These are phyloP conservation scores for Meganola albula DNA, from an alignment of 2,888 invertebrate species.

Conservation along the genomic window DNA sequence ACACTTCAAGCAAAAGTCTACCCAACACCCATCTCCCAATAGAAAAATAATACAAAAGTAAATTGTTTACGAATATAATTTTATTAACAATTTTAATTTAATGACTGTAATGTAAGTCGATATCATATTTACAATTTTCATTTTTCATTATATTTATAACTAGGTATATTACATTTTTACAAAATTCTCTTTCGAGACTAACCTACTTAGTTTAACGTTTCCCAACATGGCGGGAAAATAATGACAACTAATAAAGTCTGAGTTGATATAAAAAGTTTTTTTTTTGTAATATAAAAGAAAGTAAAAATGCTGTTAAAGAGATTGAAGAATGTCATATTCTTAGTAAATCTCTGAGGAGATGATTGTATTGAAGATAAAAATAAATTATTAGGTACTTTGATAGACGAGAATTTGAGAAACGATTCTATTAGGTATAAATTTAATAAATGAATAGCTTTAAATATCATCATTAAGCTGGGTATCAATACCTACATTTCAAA, in stretches of 20 bases:
- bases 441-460: no score
- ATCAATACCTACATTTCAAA: no score
- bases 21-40: no score
- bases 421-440: no score
- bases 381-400: no score
- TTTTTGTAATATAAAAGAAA: constrained; percentile 10
- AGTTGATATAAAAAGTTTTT: constrained; percentile 16
- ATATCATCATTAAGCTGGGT: no score
- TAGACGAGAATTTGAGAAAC: no score
- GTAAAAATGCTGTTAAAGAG: constrained; percentile 23
- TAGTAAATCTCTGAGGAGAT: no score
- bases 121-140: constrained; percentile 73
- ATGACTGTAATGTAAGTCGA: constrained; percentile 76
- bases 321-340: no score
- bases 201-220: constrained; percentile 26
- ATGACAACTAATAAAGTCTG: constrained; percentile 23
- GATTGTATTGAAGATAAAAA: no score
- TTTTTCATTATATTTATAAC: constrained; percentile 38
- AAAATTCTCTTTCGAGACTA: constrained; percentile 53
- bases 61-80: constrained; percentile 75
- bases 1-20: no score
- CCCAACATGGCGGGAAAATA: constrained; percentile 23
- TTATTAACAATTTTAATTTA: constrained; percentile 78
- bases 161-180: constrained; percentile 73
- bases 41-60: constrained; percentile 53